These are phyloP conservation scores for Onychostruthus taczanowskii DNA, from an alignment of 2,113 vertebrate species.

Conservation along the genomic window DNA sequence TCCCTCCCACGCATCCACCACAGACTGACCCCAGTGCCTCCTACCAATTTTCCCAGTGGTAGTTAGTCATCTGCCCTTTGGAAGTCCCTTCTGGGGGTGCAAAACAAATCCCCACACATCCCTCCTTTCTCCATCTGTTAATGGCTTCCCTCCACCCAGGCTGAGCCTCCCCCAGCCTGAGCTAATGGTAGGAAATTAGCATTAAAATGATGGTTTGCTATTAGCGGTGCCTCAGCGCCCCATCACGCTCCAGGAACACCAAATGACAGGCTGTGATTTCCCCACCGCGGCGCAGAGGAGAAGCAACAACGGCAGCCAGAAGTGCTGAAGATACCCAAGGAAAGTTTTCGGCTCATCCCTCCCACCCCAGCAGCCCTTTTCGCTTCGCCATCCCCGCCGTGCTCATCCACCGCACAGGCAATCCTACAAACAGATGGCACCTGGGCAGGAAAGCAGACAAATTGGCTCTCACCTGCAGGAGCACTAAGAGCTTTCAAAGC, in stretches of 20 bases:
- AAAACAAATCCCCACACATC: background rate
- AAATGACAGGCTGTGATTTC: slow-evolving; percentile 67
- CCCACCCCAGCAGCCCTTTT: background rate
- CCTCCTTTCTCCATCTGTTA: slow-evolving; percentile 11
- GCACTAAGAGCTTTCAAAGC: slow-evolving; percentile 2
- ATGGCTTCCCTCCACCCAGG: background rate
- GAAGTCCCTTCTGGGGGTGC: background rate
- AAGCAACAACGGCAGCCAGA: background rate
- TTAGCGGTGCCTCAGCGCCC: slow-evolving; percentile 56
- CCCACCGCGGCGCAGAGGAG: slow-evolving; percentile 11
- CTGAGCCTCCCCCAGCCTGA: background rate
- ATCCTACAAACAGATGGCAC: slow-evolving; percentile 13
- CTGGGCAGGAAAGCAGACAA: slow-evolving; percentile 53
- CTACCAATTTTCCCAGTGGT: background rate
- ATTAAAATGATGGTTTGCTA: slow-evolving; percentile 61
- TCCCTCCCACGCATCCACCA: background rate
- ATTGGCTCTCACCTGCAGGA: slow-evolving; percentile 43
- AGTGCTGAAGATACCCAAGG: background rate
- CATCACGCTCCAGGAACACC: slow-evolving; percentile 42
- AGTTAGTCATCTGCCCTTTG: background rate
- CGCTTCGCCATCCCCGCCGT: background rate
- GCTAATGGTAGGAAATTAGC: slow-evolving; percentile 59
- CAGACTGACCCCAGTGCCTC: background rate
- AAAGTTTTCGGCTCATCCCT: background rate
- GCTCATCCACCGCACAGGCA: background rate